Evolutionary conservation across 2,797 vertebrate species (phyloP).

Genomic region (Threskiornis aethiopicus): DNA sequence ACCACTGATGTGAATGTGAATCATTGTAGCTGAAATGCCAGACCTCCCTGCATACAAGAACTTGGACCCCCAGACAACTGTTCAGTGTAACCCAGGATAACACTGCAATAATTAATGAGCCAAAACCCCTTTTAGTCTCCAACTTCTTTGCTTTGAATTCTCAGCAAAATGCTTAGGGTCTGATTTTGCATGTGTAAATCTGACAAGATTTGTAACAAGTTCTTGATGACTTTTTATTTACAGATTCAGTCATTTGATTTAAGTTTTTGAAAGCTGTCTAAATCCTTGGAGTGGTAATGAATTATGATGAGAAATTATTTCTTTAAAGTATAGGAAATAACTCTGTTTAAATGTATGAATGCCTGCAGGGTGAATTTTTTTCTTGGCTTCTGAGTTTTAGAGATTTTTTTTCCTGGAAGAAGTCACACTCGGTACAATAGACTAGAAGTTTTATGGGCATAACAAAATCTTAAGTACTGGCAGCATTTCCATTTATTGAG

Average conservation of each 20-base stretch:
- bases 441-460: not conserved
- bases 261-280: conserved; percentile 32
- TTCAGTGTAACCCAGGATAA: not conserved
- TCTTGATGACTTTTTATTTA: not conserved
- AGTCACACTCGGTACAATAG: not conserved
- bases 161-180: not conserved
- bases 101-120: not conserved
- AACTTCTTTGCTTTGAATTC: not conserved
- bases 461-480: not conserved
- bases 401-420: not conserved
- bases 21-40: not conserved
- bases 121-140: not conserved
- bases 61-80: not conserved
- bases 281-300: not conserved
- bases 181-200: conserved; percentile 21
- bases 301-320: not conserved
- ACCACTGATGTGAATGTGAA: not conserved
- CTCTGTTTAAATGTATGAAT: not conserved
- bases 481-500: not conserved
- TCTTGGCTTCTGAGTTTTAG: not conserved
- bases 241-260: conserved; percentile 11
- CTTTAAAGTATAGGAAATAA: not conserved
- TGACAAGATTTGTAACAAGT: conserved; percentile 23
- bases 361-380: not conserved
- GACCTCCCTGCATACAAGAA: not conserved